A percentile compares a stretch with the other conserved stretches of the same genome.
phyloP scores from a whole-genome alignment of 2,113 vertebrate genomes.

The Thinocorus orbignyianus region DNA sequence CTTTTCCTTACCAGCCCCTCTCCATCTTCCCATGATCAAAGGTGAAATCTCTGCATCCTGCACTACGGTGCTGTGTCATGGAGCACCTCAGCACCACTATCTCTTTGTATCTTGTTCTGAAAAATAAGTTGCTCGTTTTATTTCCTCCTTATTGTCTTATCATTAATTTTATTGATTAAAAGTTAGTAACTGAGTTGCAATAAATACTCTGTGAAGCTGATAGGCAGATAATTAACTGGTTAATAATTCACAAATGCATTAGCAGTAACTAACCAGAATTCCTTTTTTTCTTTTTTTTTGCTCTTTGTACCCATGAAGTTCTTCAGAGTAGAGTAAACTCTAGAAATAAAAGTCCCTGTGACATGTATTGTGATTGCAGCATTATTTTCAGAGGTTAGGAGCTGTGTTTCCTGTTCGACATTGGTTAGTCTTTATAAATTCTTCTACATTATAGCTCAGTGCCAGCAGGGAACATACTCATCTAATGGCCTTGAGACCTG shows the following conservation, averaged over 20 bases:
- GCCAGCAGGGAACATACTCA: conserved; percentile 93
- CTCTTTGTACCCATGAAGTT: background rate
- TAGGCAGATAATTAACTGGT: background rate
- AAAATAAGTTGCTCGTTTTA: background rate
- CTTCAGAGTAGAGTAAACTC: background rate
- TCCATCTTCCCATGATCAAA: background rate
- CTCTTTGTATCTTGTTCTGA: background rate
- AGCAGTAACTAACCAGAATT: background rate
- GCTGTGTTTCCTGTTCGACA: background rate
- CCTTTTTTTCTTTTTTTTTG: background rate
- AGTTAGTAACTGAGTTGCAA: background rate
- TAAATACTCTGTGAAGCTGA: background rate
- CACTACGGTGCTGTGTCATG: background rate
- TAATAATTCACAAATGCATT: background rate
- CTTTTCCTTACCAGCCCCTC: background rate
- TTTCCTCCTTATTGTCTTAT: background rate
- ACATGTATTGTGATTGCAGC: background rate
- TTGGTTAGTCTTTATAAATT: background rate
- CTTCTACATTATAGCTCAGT: conserved; percentile 83
- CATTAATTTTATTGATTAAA: background rate
- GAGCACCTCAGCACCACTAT: background rate
- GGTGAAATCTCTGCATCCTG: background rate
- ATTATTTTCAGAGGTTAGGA: background rate
- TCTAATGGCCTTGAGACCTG: conserved; percentile 92
- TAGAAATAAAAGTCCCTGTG: background rate